phyloP scores from a whole-genome alignment of 2,113 vertebrate species.

The Labrus mixtus region DNA sequence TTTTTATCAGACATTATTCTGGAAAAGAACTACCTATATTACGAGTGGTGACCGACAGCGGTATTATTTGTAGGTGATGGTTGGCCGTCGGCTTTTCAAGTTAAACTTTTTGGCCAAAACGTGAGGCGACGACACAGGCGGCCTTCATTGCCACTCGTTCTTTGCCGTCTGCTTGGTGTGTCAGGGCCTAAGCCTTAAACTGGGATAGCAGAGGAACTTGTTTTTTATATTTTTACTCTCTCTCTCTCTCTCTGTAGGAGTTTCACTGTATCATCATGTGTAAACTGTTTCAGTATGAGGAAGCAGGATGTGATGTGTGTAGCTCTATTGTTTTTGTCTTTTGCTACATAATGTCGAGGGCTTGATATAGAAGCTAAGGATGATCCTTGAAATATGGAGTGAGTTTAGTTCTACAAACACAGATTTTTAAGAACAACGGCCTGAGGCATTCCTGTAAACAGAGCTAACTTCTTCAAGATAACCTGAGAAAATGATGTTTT shows the following conservation, averaged over 20 bases:
- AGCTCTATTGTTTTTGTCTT: background rate
- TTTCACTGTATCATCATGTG: background rate
- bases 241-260: background rate
- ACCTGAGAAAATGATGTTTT: constrained; percentile 7
- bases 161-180: no score
- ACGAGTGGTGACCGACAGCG: no score
- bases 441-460: constrained; percentile 56
- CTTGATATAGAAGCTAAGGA: background rate
- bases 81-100: no score
- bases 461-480: constrained; percentile 44
- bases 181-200: background rate
- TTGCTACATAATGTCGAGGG: background rate
- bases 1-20: no score
- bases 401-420: constrained; percentile 43
- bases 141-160: no score
- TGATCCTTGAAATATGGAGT: constrained; percentile 12
- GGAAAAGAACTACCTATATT: no score
- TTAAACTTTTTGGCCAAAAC: no score
- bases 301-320: background rate
- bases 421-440: constrained; percentile 44
- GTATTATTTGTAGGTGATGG: no score
- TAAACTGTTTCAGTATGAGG: background rate
- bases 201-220: background rate
- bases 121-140: no score
- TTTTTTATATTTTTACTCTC: background rate